phyloP scores from a whole-genome alignment of 2,888 invertebrate species.

The Scrobipalpa costella region DNA sequence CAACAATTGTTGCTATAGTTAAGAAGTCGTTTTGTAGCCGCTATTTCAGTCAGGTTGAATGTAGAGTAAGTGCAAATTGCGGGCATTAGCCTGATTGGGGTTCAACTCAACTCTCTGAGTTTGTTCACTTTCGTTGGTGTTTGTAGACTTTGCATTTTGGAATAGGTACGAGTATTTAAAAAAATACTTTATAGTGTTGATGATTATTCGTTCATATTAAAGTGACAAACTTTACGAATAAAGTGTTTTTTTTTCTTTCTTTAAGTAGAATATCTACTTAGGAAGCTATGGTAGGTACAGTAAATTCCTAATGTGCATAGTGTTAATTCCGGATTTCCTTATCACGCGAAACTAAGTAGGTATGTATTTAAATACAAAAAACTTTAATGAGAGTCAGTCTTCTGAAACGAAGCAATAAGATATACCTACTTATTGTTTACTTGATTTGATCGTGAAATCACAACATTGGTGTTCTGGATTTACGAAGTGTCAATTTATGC shows the following conservation, averaged over 20 bases:
- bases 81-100: background rate
- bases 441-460: no score
- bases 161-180: no score
- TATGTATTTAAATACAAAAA: background rate
- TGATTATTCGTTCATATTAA: no score
- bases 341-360: background rate
- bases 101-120: background rate
- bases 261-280: background rate
- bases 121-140: background rate
- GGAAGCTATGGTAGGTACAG: no score
- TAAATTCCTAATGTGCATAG: background rate
- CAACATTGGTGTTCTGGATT: no score
- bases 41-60: background rate
- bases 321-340: background rate
- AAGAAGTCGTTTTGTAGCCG: slow-evolving; percentile 19
- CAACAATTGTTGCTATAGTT: slow-evolving; percentile 20
- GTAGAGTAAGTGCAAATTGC: slow-evolving; percentile 16
- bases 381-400: no score
- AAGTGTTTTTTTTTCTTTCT: no score
- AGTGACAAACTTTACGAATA: no score
- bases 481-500: no score
- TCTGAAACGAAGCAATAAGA: no score
- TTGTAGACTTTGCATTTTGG: background rate
- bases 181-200: no score
- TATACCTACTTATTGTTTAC: no score